A percentile compares a stretch with the other conserved stretches of the same genome.
These are phyloP conservation scores for Malthinus flaveolus DNA, from an alignment of 2,888 invertebrate species.

Conservation along the genomic window DNA sequence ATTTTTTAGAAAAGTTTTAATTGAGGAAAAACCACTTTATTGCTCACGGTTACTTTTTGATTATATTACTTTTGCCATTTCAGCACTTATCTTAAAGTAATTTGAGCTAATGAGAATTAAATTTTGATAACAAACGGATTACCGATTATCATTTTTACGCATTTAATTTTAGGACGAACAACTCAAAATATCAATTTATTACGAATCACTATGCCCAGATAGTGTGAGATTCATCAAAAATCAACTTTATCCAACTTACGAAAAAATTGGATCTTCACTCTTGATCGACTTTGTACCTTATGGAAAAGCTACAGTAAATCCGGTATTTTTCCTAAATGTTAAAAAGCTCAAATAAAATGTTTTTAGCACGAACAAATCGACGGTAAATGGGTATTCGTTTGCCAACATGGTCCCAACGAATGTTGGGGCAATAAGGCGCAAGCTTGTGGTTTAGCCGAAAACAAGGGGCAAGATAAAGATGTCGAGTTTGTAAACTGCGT, in stretches of 20 bases:
- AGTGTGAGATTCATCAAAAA: conserved; percentile 54
- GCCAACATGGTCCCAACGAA: conserved; percentile 59
- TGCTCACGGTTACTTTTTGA: no score
- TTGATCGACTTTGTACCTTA: conserved; percentile 55
- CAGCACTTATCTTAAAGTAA: no score
- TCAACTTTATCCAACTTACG: conserved; percentile 49
- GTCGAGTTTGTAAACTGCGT: conserved; percentile 51
- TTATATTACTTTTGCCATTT: no score
- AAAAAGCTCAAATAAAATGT: not conserved
- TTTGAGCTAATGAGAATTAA: no score
- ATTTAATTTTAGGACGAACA: conserved; percentile 20
- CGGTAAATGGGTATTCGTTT: conserved; percentile 46
- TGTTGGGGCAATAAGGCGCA: conserved; percentile 59
- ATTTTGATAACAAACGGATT: no score
- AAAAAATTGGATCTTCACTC: conserved; percentile 9
- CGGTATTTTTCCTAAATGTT: not conserved
- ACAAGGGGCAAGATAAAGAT: conserved; percentile 38
- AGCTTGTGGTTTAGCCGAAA: conserved; percentile 54
- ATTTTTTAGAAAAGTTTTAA: no score
- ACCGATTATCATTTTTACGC: conserved; percentile 14
- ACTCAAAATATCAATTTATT: conserved; percentile 55
- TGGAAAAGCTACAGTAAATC: conserved; percentile 56
- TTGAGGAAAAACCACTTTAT: no score
- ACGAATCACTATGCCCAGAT: conserved; percentile 59
- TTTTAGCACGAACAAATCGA: not conserved